Percentiles rank a stretch among this genome's conserved stretches.
Evolutionary conservation across 2,113 vertebrate species (phyloP).

Genomic region (Progne subis): DNA sequence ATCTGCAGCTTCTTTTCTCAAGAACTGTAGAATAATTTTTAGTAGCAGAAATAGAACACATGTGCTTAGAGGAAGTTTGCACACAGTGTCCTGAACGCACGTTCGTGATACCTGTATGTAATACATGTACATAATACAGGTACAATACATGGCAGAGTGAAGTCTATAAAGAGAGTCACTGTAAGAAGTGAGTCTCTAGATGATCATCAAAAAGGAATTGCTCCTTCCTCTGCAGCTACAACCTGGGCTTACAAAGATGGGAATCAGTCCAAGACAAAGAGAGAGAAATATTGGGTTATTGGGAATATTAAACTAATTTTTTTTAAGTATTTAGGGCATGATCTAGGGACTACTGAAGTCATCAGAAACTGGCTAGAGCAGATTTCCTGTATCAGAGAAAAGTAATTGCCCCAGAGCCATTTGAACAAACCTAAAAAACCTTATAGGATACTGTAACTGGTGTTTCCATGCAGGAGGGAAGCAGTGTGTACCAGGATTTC

Average conservation of each 20-base stretch:
- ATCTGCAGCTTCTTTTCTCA: background rate
- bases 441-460: background rate
- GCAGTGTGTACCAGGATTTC: background rate
- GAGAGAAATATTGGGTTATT: background rate
- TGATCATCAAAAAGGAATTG: background rate
- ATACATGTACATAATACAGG: background rate
- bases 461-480: background rate
- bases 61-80: background rate
- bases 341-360: background rate
- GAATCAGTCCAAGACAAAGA: background rate
- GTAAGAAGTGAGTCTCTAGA: background rate
- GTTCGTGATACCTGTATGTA: background rate
- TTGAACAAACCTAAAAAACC: background rate
- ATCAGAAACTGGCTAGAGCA: background rate
- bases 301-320: background rate
- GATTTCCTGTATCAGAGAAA: background rate
- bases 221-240: background rate
- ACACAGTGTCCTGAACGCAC: background rate
- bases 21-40: background rate
- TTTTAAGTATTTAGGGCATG: background rate
- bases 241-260: accelerated
- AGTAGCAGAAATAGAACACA: background rate
- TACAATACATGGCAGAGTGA: background rate
- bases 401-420: background rate
- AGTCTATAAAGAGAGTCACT: background rate